Percentiles rank a stretch among this genome's conserved stretches.
Conservation (phyloP, 2,113 vertebrate genomes). For the Laticauda laticaudata region DNA sequence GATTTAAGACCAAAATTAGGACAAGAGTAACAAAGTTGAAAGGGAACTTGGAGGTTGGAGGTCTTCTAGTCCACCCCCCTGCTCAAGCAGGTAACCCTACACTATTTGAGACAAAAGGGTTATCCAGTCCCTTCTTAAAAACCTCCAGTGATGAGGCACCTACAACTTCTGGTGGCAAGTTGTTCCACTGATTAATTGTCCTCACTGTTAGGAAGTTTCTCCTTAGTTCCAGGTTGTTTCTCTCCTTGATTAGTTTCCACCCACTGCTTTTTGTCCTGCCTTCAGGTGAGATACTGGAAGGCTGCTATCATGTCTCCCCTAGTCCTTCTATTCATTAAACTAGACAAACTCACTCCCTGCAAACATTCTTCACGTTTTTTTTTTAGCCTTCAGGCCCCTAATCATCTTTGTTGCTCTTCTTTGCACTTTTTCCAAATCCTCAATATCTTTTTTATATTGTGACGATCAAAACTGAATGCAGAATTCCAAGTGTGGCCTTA, state of each 20-base stretch:
- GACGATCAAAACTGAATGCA: no score
- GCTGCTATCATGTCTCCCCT: not conserved
- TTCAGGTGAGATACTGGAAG: fast-evolving
- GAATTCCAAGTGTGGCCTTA: no score
- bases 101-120: not conserved
- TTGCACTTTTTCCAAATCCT: not conserved
- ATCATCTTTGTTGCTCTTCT: not conserved
- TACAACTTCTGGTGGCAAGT: not conserved
- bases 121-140: not conserved
- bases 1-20: no score
- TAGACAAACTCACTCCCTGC: not conserved
- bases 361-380: not conserved
- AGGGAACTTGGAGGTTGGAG: no score
- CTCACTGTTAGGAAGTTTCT: not conserved
- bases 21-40: no score
- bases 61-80: no score
- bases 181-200: not conserved
- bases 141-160: not conserved
- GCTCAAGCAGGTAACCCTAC: no score
- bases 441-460: no score
- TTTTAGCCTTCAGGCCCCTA: not conserved
- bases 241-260: not conserved
- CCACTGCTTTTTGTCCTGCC: not conserved
- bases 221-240: not conserved
- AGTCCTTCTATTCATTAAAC: not conserved